These are phyloP conservation scores for Bubo bubo DNA, from an alignment of 2,113 vertebrate species.

Conservation along the genomic window DNA sequence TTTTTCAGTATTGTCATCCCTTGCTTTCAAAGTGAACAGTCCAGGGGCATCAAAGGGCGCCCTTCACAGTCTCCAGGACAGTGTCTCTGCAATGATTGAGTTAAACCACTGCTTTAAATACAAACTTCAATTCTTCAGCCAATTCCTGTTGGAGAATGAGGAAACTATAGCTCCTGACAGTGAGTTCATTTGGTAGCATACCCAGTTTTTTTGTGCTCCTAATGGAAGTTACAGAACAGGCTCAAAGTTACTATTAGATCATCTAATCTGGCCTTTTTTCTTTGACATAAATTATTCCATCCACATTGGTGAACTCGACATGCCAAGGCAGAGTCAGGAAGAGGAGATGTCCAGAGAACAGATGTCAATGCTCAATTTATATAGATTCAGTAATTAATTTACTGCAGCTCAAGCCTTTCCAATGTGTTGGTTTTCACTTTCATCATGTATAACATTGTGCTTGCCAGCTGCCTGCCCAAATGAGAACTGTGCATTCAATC, in stretches of 20 bases:
- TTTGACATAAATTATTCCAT: neutral
- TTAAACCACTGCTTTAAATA: neutral
- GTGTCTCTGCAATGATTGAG: neutral
- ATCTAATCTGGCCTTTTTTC: neutral
- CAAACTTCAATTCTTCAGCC: neutral
- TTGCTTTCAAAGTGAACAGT: neutral
- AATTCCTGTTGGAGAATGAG: neutral
- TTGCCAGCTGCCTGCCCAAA: neutral
- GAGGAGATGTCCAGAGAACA: neutral
- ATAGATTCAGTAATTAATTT: neutral
- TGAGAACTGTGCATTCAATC: neutral
- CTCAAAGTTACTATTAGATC: neutral
- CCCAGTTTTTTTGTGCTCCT: neutral
- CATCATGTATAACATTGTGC: neutral
- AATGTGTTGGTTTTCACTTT: neutral
- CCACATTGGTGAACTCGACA: accelerated
- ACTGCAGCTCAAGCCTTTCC: neutral
- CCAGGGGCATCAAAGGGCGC: neutral
- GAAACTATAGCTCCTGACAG: neutral
- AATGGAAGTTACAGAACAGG: neutral
- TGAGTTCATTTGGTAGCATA: neutral
- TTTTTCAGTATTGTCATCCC: neutral
- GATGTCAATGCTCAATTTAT: neutral
- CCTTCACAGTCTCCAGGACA: neutral
- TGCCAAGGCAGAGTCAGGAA: neutral